Percentiles rank a stretch among this genome's conserved stretches.
Evolutionary conservation across 2,797 vertebrate species (phyloP).

Genomic region (Oreortyx pictus): DNA sequence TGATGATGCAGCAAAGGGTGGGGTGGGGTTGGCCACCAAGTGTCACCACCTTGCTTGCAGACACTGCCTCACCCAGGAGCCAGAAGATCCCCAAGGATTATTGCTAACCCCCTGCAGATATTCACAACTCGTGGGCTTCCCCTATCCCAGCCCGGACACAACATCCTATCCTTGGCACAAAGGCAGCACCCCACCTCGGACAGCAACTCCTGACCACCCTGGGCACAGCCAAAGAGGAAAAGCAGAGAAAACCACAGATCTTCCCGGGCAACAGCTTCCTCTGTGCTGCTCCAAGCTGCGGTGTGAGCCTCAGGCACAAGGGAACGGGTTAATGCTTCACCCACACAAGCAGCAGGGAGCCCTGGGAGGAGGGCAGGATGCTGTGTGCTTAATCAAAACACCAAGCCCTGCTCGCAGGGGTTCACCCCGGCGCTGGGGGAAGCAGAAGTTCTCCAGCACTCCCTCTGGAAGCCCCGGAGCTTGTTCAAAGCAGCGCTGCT

Average conservation of each 20-base stretch:
- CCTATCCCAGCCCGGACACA: not conserved
- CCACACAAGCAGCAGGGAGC: not conserved
- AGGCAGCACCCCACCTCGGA: not conserved
- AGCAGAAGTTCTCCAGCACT: slow-evolving; percentile 41
- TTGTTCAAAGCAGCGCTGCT: not conserved
- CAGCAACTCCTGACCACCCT: not conserved
- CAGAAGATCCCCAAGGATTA: not conserved
- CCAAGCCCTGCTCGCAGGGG: not conserved
- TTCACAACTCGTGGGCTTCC: not conserved
- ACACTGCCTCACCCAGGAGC: not conserved
- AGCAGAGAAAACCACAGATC: not conserved
- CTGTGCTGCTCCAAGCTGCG: not conserved
- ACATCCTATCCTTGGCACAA: not conserved
- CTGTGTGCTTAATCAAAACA: slow-evolving; percentile 33
- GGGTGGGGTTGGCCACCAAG: not conserved
- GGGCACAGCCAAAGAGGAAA: not conserved
- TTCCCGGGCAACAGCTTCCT: fast-evolving
- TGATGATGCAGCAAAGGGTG: not conserved
- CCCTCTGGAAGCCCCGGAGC: slow-evolving; percentile 13
- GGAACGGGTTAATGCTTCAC: not conserved
- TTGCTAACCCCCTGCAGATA: not conserved
- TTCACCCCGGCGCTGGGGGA: not conserved
- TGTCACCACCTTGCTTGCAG: fast-evolving
- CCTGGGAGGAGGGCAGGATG: not conserved
- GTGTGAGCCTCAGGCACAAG: not conserved